These are phyloP conservation scores for Hydrolagus colliei DNA, from an alignment of 2,797 vertebrate species.

Conservation along the genomic window DNA sequence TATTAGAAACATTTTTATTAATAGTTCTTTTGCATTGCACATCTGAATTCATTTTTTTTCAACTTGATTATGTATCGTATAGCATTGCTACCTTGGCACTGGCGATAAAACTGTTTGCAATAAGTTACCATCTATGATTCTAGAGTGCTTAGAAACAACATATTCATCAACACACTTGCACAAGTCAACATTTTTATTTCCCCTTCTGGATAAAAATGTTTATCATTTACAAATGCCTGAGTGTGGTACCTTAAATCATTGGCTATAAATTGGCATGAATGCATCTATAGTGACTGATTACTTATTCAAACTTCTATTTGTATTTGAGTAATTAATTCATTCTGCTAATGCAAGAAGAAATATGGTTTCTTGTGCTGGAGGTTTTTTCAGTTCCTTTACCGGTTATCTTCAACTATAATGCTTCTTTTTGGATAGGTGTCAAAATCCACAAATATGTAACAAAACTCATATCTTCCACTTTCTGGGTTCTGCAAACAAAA, in stretches of 20 bases:
- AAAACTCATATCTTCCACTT: constrained; percentile 74
- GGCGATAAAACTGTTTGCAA: not conserved
- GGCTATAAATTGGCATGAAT: not conserved
- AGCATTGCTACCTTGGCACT: not conserved
- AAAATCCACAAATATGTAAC: constrained; percentile 84
- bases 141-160: not conserved
- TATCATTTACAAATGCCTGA: not conserved
- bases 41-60: not conserved
- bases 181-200: too few species aligned
- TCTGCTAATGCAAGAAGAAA: not conserved
- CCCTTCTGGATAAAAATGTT: not conserved
- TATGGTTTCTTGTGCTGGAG: not conserved
- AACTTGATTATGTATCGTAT: not conserved
- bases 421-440: constrained; percentile 76
- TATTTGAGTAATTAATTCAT: not conserved
- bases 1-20: not conserved
- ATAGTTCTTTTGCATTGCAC: not conserved
- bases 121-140: not conserved
- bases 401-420: constrained; percentile 84
- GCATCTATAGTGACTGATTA: not conserved
- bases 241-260: not conserved
- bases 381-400: constrained; percentile 45
- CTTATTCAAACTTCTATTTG: not conserved
- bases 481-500: constrained; percentile 66
- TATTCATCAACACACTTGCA: not conserved